Percentiles rank a stretch among this genome's conserved stretches.
These are phyloP conservation scores for Columbina picui DNA, from an alignment of 2,113 vertebrate species.

Conservation along the genomic window DNA sequence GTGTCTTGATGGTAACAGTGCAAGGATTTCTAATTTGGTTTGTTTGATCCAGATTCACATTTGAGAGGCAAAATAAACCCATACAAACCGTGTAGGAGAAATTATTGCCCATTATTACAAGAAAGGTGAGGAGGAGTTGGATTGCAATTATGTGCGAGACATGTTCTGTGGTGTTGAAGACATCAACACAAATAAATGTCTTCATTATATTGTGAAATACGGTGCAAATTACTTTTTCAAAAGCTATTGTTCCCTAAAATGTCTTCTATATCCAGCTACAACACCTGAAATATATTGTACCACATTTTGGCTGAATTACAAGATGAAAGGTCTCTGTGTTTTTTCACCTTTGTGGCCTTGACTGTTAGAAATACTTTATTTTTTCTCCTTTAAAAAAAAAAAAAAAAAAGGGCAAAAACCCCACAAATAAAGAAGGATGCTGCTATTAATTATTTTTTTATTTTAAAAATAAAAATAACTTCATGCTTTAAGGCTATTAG, in stretches of 20 bases:
- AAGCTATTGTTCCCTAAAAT: not conserved
- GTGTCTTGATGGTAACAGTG: not conserved
- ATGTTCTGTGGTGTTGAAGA: not conserved
- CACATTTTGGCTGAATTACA: not conserved
- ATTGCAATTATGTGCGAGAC: not conserved
- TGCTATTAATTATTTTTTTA: not conserved
- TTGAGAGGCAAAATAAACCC: not conserved
- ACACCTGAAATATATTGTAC: not conserved
- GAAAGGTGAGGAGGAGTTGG: not conserved
- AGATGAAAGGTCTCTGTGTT: not conserved
- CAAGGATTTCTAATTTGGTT: not conserved
- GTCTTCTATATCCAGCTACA: not conserved
- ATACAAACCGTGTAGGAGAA: rapidly evolving
- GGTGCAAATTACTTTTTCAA: not conserved
- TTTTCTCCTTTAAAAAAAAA: not conserved
- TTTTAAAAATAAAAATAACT: not conserved
- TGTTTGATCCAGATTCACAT: not conserved
- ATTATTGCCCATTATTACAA: not conserved
- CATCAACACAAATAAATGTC: not conserved
- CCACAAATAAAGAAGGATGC: not conserved
- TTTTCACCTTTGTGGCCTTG: not conserved
- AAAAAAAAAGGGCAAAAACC: no score
- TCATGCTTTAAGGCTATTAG: not conserved
- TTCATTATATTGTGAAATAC: not conserved
- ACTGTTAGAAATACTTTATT: not conserved